Evolutionary conservation across 2,888 invertebrate genomes (phyloP).

Genomic region (Chloromyia formosa): DNA sequence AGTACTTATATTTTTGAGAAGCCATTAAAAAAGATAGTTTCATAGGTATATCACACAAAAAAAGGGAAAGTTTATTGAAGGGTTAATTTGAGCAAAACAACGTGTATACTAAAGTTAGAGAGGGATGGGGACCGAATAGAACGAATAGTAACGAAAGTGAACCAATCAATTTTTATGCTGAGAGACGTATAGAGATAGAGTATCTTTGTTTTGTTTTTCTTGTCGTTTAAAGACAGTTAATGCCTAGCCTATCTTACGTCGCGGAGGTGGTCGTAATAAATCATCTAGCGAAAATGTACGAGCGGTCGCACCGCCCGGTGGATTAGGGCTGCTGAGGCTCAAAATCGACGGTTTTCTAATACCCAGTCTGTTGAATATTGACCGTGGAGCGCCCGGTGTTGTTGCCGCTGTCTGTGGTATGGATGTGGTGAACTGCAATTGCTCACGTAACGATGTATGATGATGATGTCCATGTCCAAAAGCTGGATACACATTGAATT

Average conservation of each 20-base stretch:
- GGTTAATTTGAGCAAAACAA: background rate
- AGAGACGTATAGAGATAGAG: no score
- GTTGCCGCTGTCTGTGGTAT: conserved; percentile 63
- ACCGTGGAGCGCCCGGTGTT: conserved; percentile 69
- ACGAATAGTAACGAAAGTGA: conserved; percentile 29
- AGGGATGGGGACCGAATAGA: conserved; percentile 29
- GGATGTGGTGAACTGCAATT: conserved; percentile 67
- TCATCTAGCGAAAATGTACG: conserved; percentile 89
- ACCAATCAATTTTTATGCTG: conserved; percentile 31
- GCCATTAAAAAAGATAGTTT: background rate
- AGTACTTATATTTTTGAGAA: conserved; percentile 10
- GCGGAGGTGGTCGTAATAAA: conserved; percentile 83
- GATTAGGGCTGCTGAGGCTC: conserved; percentile 76
- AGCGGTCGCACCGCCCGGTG: conserved; percentile 71
- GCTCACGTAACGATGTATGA: conserved; percentile 71
- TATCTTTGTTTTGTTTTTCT: no score
- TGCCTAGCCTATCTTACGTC: conserved; percentile 73
- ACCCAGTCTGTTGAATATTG: conserved; percentile 84
- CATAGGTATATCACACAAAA: conserved; percentile 14
- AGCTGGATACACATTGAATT: conserved; percentile 52
- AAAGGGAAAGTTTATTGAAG: background rate
- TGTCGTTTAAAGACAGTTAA: background rate
- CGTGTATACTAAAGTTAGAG: background rate
- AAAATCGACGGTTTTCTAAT: conserved; percentile 88
- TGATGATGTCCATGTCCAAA: conserved; percentile 61